Evolutionary conservation across 2,113 vertebrate genomes (phyloP).

Genomic region (Cyanoderma ruficeps): DNA sequence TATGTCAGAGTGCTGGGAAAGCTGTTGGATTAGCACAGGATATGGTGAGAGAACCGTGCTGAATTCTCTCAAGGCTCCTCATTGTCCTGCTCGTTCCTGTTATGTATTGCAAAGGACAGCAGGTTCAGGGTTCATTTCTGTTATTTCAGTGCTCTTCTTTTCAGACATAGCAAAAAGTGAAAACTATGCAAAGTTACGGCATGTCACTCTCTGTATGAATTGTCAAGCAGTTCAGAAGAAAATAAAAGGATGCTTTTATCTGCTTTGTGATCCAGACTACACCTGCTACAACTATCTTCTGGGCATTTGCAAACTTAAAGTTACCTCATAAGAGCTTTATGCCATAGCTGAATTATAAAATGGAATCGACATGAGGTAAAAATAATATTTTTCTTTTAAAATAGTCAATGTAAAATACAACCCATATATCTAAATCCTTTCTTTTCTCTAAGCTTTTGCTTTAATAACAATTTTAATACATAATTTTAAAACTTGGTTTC

Average conservation of each 20-base stretch:
- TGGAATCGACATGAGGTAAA: neutral
- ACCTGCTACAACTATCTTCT: neutral
- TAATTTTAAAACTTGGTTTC: neutral
- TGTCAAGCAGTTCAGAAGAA: neutral
- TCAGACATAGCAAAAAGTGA: neutral
- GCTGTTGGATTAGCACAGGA: constrained; percentile 15
- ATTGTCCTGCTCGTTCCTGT: neutral
- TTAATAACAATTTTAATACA: neutral
- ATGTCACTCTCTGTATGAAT: neutral
- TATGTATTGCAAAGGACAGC: neutral
- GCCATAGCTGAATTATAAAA: neutral
- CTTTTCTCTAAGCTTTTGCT: neutral
- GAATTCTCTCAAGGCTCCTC: neutral
- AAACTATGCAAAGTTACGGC: neutral
- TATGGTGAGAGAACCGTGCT: neutral
- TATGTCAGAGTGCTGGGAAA: neutral
- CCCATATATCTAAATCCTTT: neutral
- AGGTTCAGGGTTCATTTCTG: neutral
- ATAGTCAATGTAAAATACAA: neutral
- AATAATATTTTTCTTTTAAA: neutral
- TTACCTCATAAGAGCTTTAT: neutral
- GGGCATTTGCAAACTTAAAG: neutral
- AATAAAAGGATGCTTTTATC: neutral
- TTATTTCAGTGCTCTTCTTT: neutral
- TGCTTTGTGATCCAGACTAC: neutral